A percentile compares a stretch with the other conserved stretches of the same genome.
Conservation (phyloP, 2,113 vertebrate species). For the Otus sunia region DNA sequence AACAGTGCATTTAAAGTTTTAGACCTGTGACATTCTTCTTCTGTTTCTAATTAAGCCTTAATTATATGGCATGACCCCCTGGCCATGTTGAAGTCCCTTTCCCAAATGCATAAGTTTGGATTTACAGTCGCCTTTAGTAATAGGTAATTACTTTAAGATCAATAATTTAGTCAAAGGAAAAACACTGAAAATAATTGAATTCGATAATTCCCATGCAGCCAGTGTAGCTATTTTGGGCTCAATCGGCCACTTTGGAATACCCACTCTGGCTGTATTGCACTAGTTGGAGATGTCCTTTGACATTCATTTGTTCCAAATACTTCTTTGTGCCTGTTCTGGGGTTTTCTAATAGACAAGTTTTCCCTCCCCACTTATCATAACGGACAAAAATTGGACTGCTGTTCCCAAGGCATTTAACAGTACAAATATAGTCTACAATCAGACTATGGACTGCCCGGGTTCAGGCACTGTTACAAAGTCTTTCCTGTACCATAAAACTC, state of each 20-base stretch:
- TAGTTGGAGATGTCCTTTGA: neutral
- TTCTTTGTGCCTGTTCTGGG: neutral
- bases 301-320: neutral
- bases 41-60: slow-evolving; percentile 31
- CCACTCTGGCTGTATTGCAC: neutral
- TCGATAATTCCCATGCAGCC: neutral
- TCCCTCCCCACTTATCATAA: neutral
- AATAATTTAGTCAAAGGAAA: neutral
- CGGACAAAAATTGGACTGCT: neutral
- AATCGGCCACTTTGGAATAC: neutral
- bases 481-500: neutral
- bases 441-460: neutral
- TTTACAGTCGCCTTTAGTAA: slow-evolving; percentile 1
- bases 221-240: neutral
- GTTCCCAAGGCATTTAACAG: neutral
- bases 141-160: slow-evolving; percentile 4
- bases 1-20: neutral
- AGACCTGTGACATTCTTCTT: neutral
- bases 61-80: neutral
- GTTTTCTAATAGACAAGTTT: neutral
- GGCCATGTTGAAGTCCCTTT: neutral
- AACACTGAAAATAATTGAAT: neutral
- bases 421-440: neutral
- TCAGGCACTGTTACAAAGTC: neutral
- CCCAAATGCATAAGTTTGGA: neutral